Percentiles rank a stretch among this genome's conserved stretches.
These are phyloP conservation scores for Sinosuthora webbiana DNA, from an alignment of 2,113 vertebrate species.

Conservation along the genomic window DNA sequence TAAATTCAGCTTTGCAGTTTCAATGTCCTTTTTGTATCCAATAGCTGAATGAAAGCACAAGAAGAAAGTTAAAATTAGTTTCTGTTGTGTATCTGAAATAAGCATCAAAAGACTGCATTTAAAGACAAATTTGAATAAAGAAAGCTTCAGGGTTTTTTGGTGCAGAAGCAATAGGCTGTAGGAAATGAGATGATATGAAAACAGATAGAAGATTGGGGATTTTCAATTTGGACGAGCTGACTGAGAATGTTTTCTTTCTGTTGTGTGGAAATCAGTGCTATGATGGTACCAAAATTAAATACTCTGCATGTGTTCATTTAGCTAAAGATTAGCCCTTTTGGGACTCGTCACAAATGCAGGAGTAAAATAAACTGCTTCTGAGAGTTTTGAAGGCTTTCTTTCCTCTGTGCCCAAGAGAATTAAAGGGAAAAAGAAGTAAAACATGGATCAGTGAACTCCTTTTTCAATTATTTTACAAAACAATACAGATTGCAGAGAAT, in stretches of 20 bases:
- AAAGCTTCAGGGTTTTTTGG: background rate
- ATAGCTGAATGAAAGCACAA: background rate
- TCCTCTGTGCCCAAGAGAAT: background rate
- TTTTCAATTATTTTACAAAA: slow-evolving; percentile 8
- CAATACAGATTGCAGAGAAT: background rate
- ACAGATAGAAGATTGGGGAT: background rate
- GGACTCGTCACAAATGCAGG: background rate
- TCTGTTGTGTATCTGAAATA: background rate
- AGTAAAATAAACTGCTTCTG: background rate
- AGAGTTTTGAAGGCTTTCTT: background rate
- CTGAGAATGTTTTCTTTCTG: background rate
- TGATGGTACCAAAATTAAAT: background rate
- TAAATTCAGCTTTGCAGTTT: background rate
- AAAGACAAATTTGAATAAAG: background rate
- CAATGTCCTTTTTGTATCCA: background rate
- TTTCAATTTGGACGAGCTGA: background rate
- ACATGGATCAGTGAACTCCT: background rate
- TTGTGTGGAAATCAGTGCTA: background rate
- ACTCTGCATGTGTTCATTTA: background rate
- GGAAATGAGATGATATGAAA: background rate
- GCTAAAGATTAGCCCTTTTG: background rate
- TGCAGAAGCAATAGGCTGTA: background rate
- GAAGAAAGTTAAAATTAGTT: background rate
- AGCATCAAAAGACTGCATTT: background rate
- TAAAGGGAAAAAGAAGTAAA: background rate